These are phyloP conservation scores for Dunckerocampus dactyliophorus DNA, from an alignment of 2,113 vertebrate species.

Conservation along the genomic window DNA sequence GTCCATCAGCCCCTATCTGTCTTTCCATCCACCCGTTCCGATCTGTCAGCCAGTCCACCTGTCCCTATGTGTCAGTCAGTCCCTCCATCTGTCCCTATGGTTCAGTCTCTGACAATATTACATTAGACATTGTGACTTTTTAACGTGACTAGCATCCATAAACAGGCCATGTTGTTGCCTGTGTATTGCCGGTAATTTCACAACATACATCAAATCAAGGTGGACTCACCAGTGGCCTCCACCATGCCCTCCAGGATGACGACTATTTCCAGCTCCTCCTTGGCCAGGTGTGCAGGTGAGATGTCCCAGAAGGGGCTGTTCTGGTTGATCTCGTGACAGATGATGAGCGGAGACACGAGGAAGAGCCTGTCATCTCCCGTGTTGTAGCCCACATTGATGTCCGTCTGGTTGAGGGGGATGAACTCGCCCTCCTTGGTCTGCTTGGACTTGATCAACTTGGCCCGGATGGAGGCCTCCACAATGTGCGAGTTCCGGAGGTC, in stretches of 20 bases:
- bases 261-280: constrained; percentile 95
- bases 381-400: constrained; percentile 97
- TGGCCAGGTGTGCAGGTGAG: constrained; percentile 86
- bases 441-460: constrained; percentile 98
- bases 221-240: constrained; percentile 92
- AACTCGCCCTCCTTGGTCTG: constrained; percentile 99
- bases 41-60: background rate
- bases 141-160: background rate
- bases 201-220: too few species aligned
- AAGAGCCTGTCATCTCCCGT: constrained; percentile 96
- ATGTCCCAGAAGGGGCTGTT: constrained; percentile 98
- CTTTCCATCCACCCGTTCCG: background rate
- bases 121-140: too few species aligned
- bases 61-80: background rate
- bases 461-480: constrained; percentile 96
- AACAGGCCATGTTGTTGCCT: too few species aligned
- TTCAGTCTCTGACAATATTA: too few species aligned
- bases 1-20: background rate
- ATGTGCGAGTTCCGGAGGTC: constrained; percentile 99
- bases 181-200: too few species aligned
- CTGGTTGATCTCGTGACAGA: constrained; percentile 97
- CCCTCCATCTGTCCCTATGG: background rate
- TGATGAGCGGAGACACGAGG: constrained; percentile 96
- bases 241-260: constrained; percentile 99
- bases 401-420: constrained; percentile 97